These are phyloP conservation scores for Eupeodes luniger DNA, from an alignment of 2,888 invertebrate genomes.

Conservation along the genomic window DNA sequence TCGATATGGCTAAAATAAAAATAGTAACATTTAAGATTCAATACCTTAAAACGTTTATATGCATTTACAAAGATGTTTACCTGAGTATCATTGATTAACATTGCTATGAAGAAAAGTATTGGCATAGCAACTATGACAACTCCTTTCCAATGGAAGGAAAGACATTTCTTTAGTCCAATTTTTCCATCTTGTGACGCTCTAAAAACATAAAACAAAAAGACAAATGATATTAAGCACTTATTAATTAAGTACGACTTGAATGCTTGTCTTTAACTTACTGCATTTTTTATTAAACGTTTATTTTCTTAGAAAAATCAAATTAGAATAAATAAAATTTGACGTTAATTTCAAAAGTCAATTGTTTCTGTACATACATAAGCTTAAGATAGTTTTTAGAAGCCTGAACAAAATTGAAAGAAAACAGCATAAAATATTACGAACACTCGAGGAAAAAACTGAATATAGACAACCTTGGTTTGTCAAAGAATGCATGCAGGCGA, in stretches of 20 bases:
- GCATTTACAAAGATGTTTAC: neutral
- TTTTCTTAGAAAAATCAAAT: neutral
- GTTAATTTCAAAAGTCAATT: too few relatives aligned
- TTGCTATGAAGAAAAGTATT: neutral
- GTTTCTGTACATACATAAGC: too few relatives aligned
- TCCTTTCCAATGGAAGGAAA: constrained; percentile 38
- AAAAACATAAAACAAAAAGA: neutral
- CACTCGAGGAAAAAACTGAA: too few relatives aligned
- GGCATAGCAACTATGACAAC: neutral
- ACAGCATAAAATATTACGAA: too few relatives aligned
- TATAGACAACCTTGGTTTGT: too few relatives aligned
- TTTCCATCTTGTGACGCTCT: constrained; percentile 6
- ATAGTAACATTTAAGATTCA: neutral
- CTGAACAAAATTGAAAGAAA: too few relatives aligned
- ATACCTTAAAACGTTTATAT: neutral
- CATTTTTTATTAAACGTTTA: neutral
- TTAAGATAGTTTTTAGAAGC: too few relatives aligned
- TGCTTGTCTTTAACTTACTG: neutral
- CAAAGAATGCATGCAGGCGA: too few relatives aligned
- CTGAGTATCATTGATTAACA: constrained; percentile 25
- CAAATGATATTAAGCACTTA: too few relatives aligned
- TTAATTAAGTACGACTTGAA: neutral
- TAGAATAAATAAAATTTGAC: too few relatives aligned
- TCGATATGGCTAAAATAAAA: constrained; percentile 33
- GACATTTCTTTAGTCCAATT: neutral